These are phyloP conservation scores for Aphelenchoides bicaudatus DNA, from an alignment of 2,888 invertebrate species.

Conservation along the genomic window DNA sequence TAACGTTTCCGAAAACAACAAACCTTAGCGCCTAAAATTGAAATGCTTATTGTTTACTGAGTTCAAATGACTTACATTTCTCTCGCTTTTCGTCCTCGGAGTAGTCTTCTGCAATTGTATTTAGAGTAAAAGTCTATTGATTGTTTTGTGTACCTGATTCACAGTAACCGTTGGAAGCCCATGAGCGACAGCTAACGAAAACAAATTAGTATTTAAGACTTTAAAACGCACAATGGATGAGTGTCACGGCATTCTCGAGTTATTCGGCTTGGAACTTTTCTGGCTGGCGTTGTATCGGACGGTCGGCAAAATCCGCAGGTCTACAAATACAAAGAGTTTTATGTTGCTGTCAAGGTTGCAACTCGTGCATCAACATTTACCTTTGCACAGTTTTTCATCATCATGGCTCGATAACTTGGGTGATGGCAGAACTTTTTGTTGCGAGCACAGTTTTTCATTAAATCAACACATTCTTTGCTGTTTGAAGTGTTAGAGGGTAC, in stretches of 20 bases:
- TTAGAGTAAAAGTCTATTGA: no score
- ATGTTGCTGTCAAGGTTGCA: no score
- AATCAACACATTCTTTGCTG: constrained; percentile 29
- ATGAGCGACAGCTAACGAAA: constrained; percentile 28
- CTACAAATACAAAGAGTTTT: no score
- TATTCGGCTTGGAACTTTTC: neutral
- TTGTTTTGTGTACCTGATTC: no score
- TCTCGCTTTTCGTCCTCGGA: constrained; percentile 39
- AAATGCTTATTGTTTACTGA: no score
- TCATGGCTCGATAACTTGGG: constrained; percentile 35
- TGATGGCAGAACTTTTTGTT: constrained; percentile 42
- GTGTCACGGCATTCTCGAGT: constrained; percentile 33
- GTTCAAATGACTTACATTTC: constrained; percentile 38
- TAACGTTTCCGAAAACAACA: no score
- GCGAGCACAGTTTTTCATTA: constrained; percentile 39
- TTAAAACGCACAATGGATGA: constrained; percentile 29
- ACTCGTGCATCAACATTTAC: no score
- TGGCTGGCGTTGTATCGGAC: constrained; percentile 5
- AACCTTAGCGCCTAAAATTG: no score
- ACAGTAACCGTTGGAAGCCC: constrained; percentile 38
- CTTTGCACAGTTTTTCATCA: constrained; percentile 37
- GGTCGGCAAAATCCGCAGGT: neutral
- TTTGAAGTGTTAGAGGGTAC: neutral
- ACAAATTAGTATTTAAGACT: neutral
- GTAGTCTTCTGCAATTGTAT: no score